A percentile compares a stretch with the other conserved stretches of the same genome.
phyloP scores from a whole-genome alignment of 23 tunicate genomes.

The Aplidium turbinatum region DNA sequence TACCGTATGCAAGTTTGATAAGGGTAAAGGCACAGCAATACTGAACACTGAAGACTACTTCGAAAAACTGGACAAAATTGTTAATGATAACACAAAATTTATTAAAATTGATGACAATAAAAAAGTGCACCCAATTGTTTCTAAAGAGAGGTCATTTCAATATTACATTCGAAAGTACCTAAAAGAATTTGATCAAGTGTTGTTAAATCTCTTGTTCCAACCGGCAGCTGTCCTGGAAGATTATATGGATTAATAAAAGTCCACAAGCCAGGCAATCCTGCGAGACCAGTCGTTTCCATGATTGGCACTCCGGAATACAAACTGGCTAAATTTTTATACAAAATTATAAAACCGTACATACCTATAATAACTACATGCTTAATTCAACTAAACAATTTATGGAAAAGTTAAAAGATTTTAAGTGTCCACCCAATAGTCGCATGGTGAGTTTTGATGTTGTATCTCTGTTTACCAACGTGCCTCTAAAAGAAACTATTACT shows the following conservation, averaged over 20 bases:
- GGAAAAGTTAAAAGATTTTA: slow-evolving; percentile 1
- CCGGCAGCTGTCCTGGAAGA: background rate
- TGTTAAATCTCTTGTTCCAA: background rate
- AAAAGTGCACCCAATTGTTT: background rate
- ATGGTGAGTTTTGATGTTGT: slow-evolving; percentile 19
- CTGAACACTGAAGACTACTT: slow-evolving; percentile 11
- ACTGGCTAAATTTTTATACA: slow-evolving; percentile 4
- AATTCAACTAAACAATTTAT: slow-evolving; percentile 1
- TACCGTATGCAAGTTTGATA: slow-evolving; percentile 26
- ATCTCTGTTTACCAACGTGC: slow-evolving; percentile 24
- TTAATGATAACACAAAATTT: slow-evolving; percentile 5
- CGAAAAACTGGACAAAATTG: background rate
- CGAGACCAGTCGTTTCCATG: slow-evolving; percentile 15
- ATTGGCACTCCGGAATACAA: slow-evolving; percentile 24
- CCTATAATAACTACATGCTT: background rate
- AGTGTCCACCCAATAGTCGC: background rate
- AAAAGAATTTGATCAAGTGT: background rate
- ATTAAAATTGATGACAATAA: background rate
- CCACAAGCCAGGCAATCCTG: slow-evolving; percentile 17
- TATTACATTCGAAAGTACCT: slow-evolving; percentile 10
- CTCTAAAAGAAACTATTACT: slow-evolving; percentile 11
- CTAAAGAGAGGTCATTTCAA: slow-evolving; percentile 5
- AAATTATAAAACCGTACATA: slow-evolving; percentile 11
- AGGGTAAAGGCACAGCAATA: slow-evolving; percentile 16
- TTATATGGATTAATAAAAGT: slow-evolving; percentile 12